Evolutionary conservation across 2,797 vertebrate species (phyloP).

Genomic region (Takifugu ocellatus): DNA sequence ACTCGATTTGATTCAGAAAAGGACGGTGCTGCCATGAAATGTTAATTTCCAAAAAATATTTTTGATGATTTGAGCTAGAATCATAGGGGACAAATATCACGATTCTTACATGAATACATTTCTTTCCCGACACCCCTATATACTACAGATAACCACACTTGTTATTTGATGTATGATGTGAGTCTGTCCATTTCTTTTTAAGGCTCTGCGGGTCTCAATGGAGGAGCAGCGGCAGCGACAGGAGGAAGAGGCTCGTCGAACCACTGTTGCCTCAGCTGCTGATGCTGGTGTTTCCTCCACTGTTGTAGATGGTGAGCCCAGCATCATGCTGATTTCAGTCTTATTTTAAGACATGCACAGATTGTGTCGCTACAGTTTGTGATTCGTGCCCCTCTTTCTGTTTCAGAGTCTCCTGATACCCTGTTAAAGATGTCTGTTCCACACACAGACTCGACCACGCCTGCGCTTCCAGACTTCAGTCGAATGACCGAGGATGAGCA

Average conservation of each 20-base stretch:
- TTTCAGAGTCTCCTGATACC: constrained; percentile 87
- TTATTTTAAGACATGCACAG: background rate
- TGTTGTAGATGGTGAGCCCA: constrained; percentile 78
- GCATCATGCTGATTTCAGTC: constrained; percentile 3
- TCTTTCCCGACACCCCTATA: no score
- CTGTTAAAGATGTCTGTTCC: constrained; percentile 93
- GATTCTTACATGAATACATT: no score
- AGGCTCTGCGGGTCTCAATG: constrained; percentile 95
- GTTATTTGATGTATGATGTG: background rate
- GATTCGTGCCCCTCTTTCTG: constrained; percentile 15
- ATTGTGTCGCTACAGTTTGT: background rate
- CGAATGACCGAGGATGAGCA: constrained; percentile 98
- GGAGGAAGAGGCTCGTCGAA: constrained; percentile 90
- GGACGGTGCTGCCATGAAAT: no score
- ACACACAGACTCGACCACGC: constrained; percentile 77
- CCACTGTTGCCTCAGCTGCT: constrained; percentile 81
- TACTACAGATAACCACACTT: background rate
- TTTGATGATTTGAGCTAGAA: no score
- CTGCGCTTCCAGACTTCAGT: constrained; percentile 89
- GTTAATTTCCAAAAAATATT: no score
- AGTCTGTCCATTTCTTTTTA: constrained; percentile 1
- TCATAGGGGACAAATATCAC: no score
- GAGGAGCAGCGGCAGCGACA: constrained; percentile 94
- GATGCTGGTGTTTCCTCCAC: constrained; percentile 82
- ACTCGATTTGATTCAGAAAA: no score